Evolutionary conservation across 1,140 invertebrate species (phyloP), one percentile per base, ranked within the genome.

Genomic region (Wiebesia pumilae): DNA sequence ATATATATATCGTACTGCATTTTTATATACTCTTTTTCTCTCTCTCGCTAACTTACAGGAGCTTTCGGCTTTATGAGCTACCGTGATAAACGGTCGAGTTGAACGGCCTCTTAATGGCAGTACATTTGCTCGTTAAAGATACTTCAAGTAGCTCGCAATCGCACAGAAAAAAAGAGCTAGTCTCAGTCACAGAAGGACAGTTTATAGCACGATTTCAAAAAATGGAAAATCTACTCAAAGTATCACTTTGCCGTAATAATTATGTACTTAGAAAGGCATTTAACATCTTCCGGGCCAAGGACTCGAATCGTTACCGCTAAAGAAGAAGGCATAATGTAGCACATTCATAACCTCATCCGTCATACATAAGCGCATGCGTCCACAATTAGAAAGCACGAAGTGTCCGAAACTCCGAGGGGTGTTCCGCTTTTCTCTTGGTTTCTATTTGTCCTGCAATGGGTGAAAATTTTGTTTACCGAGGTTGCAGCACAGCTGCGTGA

Each of bases 91-190:
- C 80, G 80, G 54, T 54, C 38, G 35, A 58, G 54, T 86, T 78
- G 80, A 87, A 83, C 51, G 35, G 85, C 73, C 69, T 62, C 73
- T 87, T 87, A 87, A 87, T 87, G 81, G 79, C 73, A 38, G 81
- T 86, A 67, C 79, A 86, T 82, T 81, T 77, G 69, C 85, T 77
- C 35, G 80, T 71, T 80, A 81, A 85, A 85, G 78, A 81, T 71
- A 33, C 47, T 40, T 71, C n/a, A 0, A 21, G 67, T 21, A 14
- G 7, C 14, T 33, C 3, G 24, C 38, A 47, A n/a, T 35, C 0
- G 79, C 21, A 54, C 21, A 24, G 16, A 65, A 67, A 35, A 7
- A 81, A 38, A 69, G 51, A 69, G 62, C 75, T 47, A 10, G 33
- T 27, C n/a, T 6, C 14, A 0, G 30, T 75, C 9, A n/a, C 21